phyloP scores from a whole-genome alignment of 2,113 vertebrate genomes.

The Lota lota region DNA sequence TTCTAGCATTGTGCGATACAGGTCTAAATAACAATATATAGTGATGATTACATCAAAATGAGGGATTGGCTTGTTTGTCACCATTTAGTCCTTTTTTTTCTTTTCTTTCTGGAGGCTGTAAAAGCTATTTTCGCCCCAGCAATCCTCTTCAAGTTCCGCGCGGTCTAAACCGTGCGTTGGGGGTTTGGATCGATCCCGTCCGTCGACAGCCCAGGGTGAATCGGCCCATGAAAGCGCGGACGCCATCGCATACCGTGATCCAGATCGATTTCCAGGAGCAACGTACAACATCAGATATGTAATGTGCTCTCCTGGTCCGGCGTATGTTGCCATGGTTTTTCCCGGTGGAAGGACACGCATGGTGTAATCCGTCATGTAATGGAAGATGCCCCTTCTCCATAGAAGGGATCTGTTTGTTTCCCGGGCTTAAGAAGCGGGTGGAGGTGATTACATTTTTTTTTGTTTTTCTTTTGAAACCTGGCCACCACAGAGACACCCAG shows the following conservation, averaged over 20 bases:
- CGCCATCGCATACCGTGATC: neutral
- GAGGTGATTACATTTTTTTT: conserved; percentile 54
- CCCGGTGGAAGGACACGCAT: conserved; percentile 7
- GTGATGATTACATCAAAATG: conserved; percentile 36
- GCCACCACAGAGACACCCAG: conserved; percentile 44
- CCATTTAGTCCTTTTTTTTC: neutral
- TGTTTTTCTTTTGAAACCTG: conserved; percentile 8
- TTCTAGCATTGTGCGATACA: conserved; percentile 20
- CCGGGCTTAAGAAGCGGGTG: neutral
- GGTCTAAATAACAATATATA: too few species aligned
- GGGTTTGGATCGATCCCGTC: neutral
- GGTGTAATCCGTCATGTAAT: conserved; percentile 41
- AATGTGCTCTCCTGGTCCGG: neutral
- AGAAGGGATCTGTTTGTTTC: conserved; percentile 30
- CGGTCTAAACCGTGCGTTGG: conserved; percentile 5
- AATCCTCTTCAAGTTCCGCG: conserved; percentile 1
- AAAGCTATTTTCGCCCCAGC: conserved; percentile 34
- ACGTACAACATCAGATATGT: conserved; percentile 5
- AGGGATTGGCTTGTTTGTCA: conserved; percentile 32
- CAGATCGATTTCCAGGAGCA: neutral
- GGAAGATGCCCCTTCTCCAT: conserved; percentile 13
- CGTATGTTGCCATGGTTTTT: conserved; percentile 17
- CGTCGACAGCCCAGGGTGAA: neutral
- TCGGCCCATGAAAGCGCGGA: conserved; percentile 7
- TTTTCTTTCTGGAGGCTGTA: conserved; percentile 14